These are phyloP conservation scores for Drosophila prosaltans DNA, from an alignment of 1,140 invertebrate genomes.

Conservation along the genomic window DNA sequence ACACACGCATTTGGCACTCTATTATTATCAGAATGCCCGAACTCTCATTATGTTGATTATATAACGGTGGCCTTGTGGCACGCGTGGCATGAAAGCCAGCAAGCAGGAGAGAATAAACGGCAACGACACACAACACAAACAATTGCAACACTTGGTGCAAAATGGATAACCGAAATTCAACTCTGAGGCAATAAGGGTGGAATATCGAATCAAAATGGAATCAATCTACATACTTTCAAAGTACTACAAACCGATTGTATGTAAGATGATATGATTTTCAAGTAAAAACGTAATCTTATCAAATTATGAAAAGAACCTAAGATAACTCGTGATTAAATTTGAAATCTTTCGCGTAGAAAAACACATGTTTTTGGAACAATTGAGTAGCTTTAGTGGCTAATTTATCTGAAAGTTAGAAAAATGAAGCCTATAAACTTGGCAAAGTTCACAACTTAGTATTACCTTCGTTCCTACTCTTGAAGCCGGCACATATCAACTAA, in stretches of 20 bases:
- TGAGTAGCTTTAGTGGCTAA: too few species aligned
- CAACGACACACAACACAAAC: neutral
- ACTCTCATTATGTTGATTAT: constrained; percentile 62
- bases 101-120: too few species aligned
- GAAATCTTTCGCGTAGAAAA: too few species aligned
- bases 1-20: constrained; percentile 65
- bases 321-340: too few species aligned
- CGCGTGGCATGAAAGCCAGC: constrained; percentile 32
- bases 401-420: too few species aligned
- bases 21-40: constrained; percentile 61
- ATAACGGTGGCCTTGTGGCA: constrained; percentile 38
- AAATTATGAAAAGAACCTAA: neutral
- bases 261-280: neutral
- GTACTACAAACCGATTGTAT: too few species aligned
- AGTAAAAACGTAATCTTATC: neutral
- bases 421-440: too few species aligned
- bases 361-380: too few species aligned
- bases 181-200: neutral
- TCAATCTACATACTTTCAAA: neutral
- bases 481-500: too few species aligned
- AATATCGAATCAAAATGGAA: neutral
- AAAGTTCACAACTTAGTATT: too few species aligned
- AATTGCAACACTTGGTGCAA: constrained; percentile 13
- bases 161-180: neutral
- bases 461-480: too few species aligned